Base-by-base conservation (phyloP, 2,113 vertebrate genomes). In the Dromiciops gliroides region DNA sequence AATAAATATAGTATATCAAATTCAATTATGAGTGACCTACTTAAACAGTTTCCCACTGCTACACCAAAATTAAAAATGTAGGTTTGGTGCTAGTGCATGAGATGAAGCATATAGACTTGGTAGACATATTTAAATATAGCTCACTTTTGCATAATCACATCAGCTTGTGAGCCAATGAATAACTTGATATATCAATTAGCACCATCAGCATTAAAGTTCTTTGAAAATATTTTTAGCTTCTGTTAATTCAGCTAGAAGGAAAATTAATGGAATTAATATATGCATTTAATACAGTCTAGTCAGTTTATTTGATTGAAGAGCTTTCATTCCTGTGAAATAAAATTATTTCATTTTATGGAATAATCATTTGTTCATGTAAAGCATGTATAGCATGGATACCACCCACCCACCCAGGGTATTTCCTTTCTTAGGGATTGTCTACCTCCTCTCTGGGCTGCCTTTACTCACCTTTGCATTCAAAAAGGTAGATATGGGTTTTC, bases 1-100 rank as follows among this genome's bases (percentile, higher is more conserved):
- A 96, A 96, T 91, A 97, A 97, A 96, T 89, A 96, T 24, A 3
- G 1, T 93, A 50, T 89, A 97, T 97, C 48, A 97, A 51, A 92
- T 94, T 96, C 89, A 97, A 94, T 94, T 98, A 96, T 90, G 92
- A 49, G 23, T 97, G 92, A 95, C 94, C 48, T 94, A 94, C 60
- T 97, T 97, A 96, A 97, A 95, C 0, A 96, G 50, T 96, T 97
- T 96, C 52, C 44, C 60, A 95, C 90, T 95, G 50, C 91, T 95
- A 37, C 37, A 93, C 25, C 75, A 88, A 96, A 97, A 96, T 92
- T 95, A n/a, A 95, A 96, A 97, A 97, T 51, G 22, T 52, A 22
- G 28, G 91, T 93, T 75, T 95, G 60, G 96, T 94, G 50, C 14
- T 96, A 97, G 89, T 92, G 89, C 3, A 31, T 93, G 95, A 97